Evolutionary conservation across 2,113 vertebrate species (phyloP).

Genomic region (Boulengeromyrus knoepffleri): DNA sequence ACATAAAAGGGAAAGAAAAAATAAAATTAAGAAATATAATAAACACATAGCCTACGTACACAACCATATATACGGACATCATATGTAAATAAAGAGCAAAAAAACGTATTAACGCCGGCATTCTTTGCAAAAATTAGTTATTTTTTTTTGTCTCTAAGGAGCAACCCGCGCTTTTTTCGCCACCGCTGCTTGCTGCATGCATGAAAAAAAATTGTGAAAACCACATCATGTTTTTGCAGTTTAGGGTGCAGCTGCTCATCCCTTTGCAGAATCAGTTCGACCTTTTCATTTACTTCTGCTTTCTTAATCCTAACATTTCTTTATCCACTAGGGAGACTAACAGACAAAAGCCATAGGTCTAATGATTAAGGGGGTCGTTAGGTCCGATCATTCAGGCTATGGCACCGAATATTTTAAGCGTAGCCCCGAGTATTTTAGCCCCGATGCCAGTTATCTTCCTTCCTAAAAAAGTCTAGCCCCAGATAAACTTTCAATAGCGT

Average conservation of each 20-base stretch:
- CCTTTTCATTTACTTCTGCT: slow-evolving; percentile 61
- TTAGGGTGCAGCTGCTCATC: slow-evolving; percentile 50
- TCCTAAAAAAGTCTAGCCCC: no score
- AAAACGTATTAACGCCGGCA: background rate
- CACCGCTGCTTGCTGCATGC: slow-evolving; percentile 24
- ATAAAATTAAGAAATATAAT: slow-evolving; percentile 26
- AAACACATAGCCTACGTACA: background rate
- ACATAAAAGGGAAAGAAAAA: slow-evolving; percentile 38
- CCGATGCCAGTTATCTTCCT: no score
- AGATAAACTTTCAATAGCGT: no score
- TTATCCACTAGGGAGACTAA: background rate
- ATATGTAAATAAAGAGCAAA: background rate
- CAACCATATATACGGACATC: background rate
- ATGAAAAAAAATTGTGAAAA: slow-evolving; percentile 49
- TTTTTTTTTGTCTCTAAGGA: background rate
- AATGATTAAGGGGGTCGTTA: background rate
- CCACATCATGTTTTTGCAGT: slow-evolving; percentile 51
- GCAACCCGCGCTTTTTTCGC: slow-evolving; percentile 21
- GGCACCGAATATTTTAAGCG: no score
- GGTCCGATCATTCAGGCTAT: no score
- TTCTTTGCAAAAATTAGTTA: background rate
- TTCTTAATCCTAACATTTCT: slow-evolving; percentile 33
- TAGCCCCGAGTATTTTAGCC: no score
- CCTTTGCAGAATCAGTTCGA: slow-evolving; percentile 64
- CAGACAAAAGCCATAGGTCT: background rate